Percentiles rank a stretch among this genome's conserved stretches.
These are phyloP conservation scores for Dicaeum eximium DNA, from an alignment of 2,113 vertebrate genomes.

Conservation along the genomic window DNA sequence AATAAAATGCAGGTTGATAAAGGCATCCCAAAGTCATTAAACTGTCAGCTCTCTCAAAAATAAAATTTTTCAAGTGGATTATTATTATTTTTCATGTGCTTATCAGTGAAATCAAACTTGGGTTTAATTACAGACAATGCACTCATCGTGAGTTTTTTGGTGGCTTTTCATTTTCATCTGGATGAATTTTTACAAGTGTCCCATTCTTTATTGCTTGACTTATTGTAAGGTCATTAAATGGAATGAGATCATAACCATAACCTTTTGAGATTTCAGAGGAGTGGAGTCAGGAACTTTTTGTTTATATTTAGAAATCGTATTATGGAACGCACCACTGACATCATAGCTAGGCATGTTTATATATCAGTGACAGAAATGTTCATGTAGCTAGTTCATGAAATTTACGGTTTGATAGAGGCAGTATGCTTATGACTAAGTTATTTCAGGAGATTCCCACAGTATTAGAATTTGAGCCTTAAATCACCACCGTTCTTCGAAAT, in stretches of 20 bases:
- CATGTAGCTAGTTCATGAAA: background rate
- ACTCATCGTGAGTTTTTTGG: accelerated
- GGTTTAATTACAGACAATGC: background rate
- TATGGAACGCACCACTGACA: background rate
- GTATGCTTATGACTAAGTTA: background rate
- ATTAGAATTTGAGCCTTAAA: background rate
- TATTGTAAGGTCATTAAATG: background rate
- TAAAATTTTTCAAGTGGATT: background rate
- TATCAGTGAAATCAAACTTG: background rate
- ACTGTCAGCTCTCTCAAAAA: background rate
- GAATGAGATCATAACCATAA: background rate
- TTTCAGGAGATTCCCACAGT: background rate
- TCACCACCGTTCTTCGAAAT: background rate
- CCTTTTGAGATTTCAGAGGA: background rate
- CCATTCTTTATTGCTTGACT: background rate
- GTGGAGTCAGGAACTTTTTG: background rate
- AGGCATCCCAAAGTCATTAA: background rate
- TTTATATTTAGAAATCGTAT: background rate
- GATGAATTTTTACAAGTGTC: background rate
- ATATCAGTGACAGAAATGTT: background rate
- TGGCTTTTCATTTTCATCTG: background rate
- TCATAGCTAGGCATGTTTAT: background rate
- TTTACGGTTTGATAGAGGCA: background rate
- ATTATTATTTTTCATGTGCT: background rate
- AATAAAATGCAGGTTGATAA: background rate